Evolutionary conservation across 2,888 invertebrate genomes (phyloP).

Genomic region (Drosophila falleni): DNA sequence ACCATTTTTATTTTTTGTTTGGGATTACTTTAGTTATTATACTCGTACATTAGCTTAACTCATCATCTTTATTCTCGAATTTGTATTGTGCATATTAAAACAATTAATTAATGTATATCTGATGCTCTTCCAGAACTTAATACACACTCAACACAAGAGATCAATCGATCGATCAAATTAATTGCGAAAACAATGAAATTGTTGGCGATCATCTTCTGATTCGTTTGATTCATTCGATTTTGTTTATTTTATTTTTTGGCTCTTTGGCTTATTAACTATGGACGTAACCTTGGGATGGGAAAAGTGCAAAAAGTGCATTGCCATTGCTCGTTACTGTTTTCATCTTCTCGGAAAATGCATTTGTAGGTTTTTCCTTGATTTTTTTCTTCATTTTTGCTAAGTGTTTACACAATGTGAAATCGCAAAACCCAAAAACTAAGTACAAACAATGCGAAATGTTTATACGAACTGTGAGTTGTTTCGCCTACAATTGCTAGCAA

Average conservation of each 20-base stretch:
- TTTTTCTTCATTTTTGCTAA: conserved; percentile 28
- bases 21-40: conserved; percentile 43
- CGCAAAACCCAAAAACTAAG: conserved; percentile 32
- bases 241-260: conserved; percentile 57
- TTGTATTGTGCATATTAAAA: conserved; percentile 51
- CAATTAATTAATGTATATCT: conserved; percentile 18
- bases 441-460: conserved; percentile 52
- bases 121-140: conserved; percentile 20
- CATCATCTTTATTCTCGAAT: conserved; percentile 19
- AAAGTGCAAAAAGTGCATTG: conserved; percentile 85
- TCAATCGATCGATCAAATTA: conserved; percentile 20
- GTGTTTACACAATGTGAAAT: conserved; percentile 40
- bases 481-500: conserved; percentile 22
- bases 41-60: conserved; percentile 34
- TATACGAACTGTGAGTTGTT: conserved; percentile 36
- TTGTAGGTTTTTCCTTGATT: conserved; percentile 24
- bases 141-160: conserved; percentile 15
- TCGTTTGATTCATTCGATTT: conserved; percentile 46
- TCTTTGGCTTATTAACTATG: conserved; percentile 85
- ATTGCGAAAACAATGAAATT: conserved; percentile 16
- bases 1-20: conserved; percentile 32
- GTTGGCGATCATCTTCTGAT: conserved; percentile 13
- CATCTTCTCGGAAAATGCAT: conserved; percentile 12
- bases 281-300: conserved; percentile 86
- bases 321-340: conserved; percentile 61